A percentile compares a stretch with the other conserved stretches of the same genome.
Evolutionary conservation across 1,140 invertebrate species (phyloP).

Genomic region (Micrasema longulum): DNA sequence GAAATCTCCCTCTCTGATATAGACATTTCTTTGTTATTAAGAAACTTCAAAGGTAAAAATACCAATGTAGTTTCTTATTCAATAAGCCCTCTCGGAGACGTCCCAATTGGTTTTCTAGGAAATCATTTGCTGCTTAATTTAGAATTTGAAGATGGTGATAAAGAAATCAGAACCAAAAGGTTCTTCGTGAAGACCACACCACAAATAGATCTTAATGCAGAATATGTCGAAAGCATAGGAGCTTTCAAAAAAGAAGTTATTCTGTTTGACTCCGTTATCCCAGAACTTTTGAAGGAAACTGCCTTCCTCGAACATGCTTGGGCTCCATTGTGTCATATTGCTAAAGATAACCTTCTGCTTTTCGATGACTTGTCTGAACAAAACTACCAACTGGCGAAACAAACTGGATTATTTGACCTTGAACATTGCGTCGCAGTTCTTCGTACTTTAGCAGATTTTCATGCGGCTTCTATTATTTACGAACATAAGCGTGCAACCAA

Average conservation of each 20-base stretch:
- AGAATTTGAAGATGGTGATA: constrained; percentile 33
- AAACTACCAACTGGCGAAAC: constrained; percentile 60
- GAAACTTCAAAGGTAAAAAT: constrained; percentile 24
- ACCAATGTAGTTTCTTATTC: constrained; percentile 28
- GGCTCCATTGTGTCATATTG: constrained; percentile 63
- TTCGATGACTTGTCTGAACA: constrained; percentile 64
- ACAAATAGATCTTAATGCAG: constrained; percentile 58
- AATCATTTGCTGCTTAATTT: constrained; percentile 61
- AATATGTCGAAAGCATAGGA: constrained; percentile 64
- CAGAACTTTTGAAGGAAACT: constrained; percentile 57
- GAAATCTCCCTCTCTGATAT: constrained; percentile 9
- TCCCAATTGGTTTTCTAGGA: constrained; percentile 67
- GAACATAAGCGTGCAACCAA: constrained; percentile 58
- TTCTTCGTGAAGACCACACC: constrained; percentile 70
- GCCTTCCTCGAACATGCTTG: constrained; percentile 54
- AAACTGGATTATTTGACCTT: constrained; percentile 60
- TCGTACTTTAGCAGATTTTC: constrained; percentile 64
- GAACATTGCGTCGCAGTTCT: constrained; percentile 63
- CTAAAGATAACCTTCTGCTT: constrained; percentile 62
- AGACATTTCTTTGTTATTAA: constrained; percentile 32
- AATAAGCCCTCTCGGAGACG: constrained; percentile 56
- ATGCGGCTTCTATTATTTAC: constrained; percentile 64
- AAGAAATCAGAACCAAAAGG: constrained; percentile 49
- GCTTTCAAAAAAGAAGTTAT: constrained; percentile 67
- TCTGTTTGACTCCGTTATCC: constrained; percentile 64